These are phyloP conservation scores for Poecilus cupreus DNA, from an alignment of 2,888 invertebrate species.

Conservation along the genomic window DNA sequence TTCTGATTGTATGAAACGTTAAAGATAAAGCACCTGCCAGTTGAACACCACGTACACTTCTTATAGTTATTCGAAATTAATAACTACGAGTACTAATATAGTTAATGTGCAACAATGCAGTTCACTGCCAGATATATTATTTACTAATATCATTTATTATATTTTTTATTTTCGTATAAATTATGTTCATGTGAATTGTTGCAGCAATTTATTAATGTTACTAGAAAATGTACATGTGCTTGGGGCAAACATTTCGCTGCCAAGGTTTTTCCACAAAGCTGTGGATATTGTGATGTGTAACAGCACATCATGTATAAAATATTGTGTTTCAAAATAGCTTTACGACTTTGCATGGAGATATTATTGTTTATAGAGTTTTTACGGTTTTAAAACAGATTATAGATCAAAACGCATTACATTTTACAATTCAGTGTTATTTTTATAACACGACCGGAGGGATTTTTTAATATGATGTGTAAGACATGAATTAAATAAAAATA, in stretches of 20 bases:
- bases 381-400: too few species aligned
- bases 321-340: neutral
- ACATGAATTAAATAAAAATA: too few species aligned
- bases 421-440: too few species aligned
- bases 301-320: too few species aligned
- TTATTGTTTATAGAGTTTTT: too few species aligned
- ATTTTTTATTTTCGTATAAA: constrained; percentile 33
- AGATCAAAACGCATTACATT: too few species aligned
- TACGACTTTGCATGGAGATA: too few species aligned
- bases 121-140: constrained; percentile 46
- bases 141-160: constrained; percentile 24
- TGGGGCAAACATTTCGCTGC: constrained; percentile 5
- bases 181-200: too few species aligned
- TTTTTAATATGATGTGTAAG: too few species aligned
- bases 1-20: neutral
- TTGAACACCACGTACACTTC: constrained; percentile 39
- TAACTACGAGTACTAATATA: constrained; percentile 11
- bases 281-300: too few species aligned
- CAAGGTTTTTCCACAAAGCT: neutral
- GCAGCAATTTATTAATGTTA: constrained; percentile 5
- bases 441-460: too few species aligned
- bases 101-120: constrained; percentile 44
- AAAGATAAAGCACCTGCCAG: neutral
- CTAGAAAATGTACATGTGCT: constrained; percentile 31
- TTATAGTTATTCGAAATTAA: constrained; percentile 14